Evolutionary conservation across 2,888 invertebrate species (phyloP).

Genomic region (Hydropsyche betteni): DNA sequence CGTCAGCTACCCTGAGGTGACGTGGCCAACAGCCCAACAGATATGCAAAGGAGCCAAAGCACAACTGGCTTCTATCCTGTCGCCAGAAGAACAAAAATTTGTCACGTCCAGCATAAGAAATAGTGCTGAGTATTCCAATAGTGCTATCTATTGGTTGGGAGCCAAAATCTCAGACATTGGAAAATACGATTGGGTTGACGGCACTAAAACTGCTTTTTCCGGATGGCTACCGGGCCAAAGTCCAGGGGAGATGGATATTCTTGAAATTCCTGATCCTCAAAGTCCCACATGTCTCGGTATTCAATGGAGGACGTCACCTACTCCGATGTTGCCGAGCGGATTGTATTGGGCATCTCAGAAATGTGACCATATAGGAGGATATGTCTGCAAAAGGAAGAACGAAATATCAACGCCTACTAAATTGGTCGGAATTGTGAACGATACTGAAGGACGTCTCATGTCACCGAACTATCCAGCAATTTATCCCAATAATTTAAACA

Average conservation of each 20-base stretch:
- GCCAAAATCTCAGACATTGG: constrained; percentile 62
- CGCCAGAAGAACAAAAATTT: constrained; percentile 76
- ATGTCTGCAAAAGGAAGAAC: constrained; percentile 69
- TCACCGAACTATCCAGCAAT: constrained; percentile 77
- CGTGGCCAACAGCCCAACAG: constrained; percentile 75
- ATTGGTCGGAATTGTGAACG: constrained; percentile 73
- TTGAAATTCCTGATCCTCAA: constrained; percentile 53
- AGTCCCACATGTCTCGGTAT: constrained; percentile 63
- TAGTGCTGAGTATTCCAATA: constrained; percentile 76
- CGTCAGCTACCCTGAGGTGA: constrained; percentile 79
- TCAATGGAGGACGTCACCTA: constrained; percentile 74
- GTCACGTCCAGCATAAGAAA: constrained; percentile 74
- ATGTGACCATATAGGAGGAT: constrained; percentile 73
- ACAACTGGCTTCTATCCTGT: constrained; percentile 74
- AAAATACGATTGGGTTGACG: constrained; percentile 74
- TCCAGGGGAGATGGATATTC: constrained; percentile 55
- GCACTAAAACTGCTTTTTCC: constrained; percentile 67
- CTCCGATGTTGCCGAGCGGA: constrained; percentile 73
- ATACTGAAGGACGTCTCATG: constrained; percentile 70
- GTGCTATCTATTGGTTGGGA: constrained; percentile 79
- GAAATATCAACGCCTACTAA: constrained; percentile 62
- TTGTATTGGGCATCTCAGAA: constrained; percentile 75
- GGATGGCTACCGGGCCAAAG: constrained; percentile 72
- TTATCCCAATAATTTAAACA: constrained; percentile 78
- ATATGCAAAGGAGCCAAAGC: constrained; percentile 79